Conservation (phyloP, 2,797 vertebrate species). For the Lacerta bilineata region DNA sequence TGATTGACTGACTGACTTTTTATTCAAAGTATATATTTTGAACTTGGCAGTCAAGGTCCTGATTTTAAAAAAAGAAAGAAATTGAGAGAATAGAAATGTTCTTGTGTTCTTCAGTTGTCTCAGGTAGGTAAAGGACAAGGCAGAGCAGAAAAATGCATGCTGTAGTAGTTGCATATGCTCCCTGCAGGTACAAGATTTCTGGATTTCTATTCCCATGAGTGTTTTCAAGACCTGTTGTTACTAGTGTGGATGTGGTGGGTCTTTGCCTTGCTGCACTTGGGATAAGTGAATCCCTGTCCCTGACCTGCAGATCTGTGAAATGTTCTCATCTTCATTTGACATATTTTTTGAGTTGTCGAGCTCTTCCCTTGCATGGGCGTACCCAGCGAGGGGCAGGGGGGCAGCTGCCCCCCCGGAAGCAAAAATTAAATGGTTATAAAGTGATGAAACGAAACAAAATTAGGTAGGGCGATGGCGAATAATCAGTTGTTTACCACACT, state of each 20-base stretch:
- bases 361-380: constrained; percentile 26
- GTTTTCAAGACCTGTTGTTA: background rate
- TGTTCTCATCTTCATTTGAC: constrained; percentile 44
- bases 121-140: constrained; percentile 4
- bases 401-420: too few species aligned
- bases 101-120: background rate
- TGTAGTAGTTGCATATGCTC: background rate
- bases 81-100: background rate
- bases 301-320: constrained; percentile 14
- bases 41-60: constrained; percentile 18
- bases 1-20: background rate
- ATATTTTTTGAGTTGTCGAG: constrained; percentile 59
- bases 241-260: background rate
- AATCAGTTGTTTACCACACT: too few species aligned
- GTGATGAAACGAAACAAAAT: too few species aligned
- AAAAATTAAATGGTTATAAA: too few species aligned
- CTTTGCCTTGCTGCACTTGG: background rate
- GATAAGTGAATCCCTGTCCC: background rate
- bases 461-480: too few species aligned
- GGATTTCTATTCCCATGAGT: background rate
- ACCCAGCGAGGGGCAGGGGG: too few species aligned
- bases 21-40: background rate
- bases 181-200: background rate
- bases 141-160: background rate
- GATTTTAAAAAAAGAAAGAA: background rate